A percentile compares a stretch with the other conserved stretches of the same genome.
Conservation (phyloP, 2,888 invertebrate species). For the Drosophila nr. medialis region DNA sequence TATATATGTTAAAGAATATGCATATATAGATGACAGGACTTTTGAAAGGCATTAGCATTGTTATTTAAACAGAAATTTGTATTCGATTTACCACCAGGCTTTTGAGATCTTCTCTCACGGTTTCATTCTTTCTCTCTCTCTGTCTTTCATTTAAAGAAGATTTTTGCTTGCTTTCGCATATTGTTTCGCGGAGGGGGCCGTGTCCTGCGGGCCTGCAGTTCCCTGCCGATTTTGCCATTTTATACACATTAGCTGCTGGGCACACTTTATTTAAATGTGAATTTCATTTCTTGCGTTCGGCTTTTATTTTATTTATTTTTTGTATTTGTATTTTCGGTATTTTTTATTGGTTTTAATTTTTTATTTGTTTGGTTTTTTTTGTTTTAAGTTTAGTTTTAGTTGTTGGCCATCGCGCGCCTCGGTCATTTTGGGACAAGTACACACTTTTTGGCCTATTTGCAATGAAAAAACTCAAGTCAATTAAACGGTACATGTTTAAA, state of each 20-base stretch:
- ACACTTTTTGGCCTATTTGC: slow-evolving; percentile 85
- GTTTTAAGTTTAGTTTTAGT: slow-evolving; percentile 82
- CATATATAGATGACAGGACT: slow-evolving; percentile 74
- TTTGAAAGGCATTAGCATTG: slow-evolving; percentile 74
- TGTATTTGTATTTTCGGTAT: slow-evolving; percentile 51
- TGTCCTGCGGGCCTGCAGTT: slow-evolving; percentile 51
- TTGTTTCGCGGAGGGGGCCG: slow-evolving; percentile 36
- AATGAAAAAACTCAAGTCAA: slow-evolving; percentile 85
- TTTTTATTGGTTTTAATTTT: slow-evolving; percentile 48
- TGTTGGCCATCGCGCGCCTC: slow-evolving; percentile 85
- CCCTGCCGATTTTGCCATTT: slow-evolving; percentile 45
- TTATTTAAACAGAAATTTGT: slow-evolving; percentile 61
- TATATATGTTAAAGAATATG: slow-evolving; percentile 36
- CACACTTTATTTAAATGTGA: slow-evolving; percentile 61
- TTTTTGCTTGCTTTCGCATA: slow-evolving; percentile 41
- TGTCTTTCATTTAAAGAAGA: slow-evolving; percentile 31
- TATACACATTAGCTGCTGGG: slow-evolving; percentile 51
- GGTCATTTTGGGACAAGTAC: slow-evolving; percentile 85
- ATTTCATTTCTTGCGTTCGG: slow-evolving; percentile 64
- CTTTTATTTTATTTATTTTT: slow-evolving; percentile 44
- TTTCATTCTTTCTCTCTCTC: slow-evolving; percentile 15
- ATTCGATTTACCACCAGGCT: slow-evolving; percentile 82
- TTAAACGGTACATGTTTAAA: slow-evolving; percentile 79
- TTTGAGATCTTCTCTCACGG: slow-evolving; percentile 45
- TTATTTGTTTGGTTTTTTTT: slow-evolving; percentile 57